Percentiles rank a stretch among this genome's conserved stretches.
phyloP scores from a whole-genome alignment of 2,888 invertebrate genomes.

The Caenorhabditis sp. region DNA sequence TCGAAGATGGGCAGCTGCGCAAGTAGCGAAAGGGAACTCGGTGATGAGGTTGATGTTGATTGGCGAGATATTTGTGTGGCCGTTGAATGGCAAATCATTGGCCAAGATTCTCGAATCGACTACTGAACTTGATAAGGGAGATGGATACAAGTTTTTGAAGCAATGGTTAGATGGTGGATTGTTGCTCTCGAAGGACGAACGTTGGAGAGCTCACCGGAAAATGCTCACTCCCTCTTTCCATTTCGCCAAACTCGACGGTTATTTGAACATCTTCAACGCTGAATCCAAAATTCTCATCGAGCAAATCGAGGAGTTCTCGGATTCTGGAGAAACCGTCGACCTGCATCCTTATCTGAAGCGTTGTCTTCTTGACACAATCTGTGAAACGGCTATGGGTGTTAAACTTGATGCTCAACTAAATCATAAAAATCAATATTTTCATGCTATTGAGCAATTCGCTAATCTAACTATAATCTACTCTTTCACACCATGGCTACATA shows the following conservation, averaged over 20 bases:
- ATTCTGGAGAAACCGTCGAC: slow-evolving; percentile 71
- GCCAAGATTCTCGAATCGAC: slow-evolving; percentile 64
- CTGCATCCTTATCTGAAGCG: slow-evolving; percentile 73
- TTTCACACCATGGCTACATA: neutral
- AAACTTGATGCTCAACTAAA: slow-evolving; percentile 56
- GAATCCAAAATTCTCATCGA: slow-evolving; percentile 67
- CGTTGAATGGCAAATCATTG: slow-evolving; percentile 23
- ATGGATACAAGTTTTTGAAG: slow-evolving; percentile 72
- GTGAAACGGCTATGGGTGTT: slow-evolving; percentile 64
- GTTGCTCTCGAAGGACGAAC: too few species aligned
- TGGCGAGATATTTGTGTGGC: slow-evolving; percentile 28
- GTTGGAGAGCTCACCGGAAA: slow-evolving; percentile 73
- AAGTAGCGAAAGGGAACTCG: too few species aligned
- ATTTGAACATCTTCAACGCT: slow-evolving; percentile 32
- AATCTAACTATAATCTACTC: neutral
- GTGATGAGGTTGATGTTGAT: neutral
- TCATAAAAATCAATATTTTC: slow-evolving; percentile 55
- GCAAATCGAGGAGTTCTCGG: slow-evolving; percentile 65
- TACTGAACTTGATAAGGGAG: slow-evolving; percentile 70
- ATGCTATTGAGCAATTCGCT: slow-evolving; percentile 51
- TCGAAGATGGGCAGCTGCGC: too few species aligned
- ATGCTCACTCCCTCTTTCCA: slow-evolving; percentile 75
- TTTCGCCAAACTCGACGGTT: slow-evolving; percentile 74
- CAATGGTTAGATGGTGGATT: slow-evolving; percentile 73
- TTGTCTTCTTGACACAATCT: slow-evolving; percentile 74